phyloP scores from a whole-genome alignment of 2,113 vertebrate species.

The Capreolus pygargus region DNA sequence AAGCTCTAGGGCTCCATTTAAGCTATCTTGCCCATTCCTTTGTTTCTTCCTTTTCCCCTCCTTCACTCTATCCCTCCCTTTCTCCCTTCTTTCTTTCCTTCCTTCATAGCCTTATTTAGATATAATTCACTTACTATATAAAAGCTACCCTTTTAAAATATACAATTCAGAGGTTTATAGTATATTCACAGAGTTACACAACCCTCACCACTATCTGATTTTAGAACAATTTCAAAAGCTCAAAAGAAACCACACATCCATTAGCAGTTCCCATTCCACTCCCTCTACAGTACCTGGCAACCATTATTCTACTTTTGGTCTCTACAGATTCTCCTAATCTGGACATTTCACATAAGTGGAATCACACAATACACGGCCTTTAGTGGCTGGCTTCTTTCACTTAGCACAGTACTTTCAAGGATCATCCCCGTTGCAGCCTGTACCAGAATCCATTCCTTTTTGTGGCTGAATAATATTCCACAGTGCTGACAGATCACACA shows the following conservation, averaged over 20 bases:
- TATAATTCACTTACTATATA: not conserved
- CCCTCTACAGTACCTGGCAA: not conserved
- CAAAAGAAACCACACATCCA: not conserved
- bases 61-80: not conserved
- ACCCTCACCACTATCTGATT: not conserved
- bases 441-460: not conserved
- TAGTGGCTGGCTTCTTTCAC: not conserved
- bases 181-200: not conserved
- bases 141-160: not conserved
- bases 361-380: not conserved
- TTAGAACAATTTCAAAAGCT: not conserved
- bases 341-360: not conserved
- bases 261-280: not conserved
- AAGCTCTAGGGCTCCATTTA: not conserved
- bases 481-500: not conserved
- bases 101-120: not conserved
- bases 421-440: not conserved
- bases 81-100: not conserved
- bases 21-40: not conserved
- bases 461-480: not conserved
- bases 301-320: not conserved
- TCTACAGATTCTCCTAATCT: not conserved
- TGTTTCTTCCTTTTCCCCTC: not conserved
- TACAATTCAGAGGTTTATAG: not conserved
- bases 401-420: not conserved